Conservation (phyloP, 1,140 invertebrate genomes). For the Rhagoletis zephyria region DNA sequence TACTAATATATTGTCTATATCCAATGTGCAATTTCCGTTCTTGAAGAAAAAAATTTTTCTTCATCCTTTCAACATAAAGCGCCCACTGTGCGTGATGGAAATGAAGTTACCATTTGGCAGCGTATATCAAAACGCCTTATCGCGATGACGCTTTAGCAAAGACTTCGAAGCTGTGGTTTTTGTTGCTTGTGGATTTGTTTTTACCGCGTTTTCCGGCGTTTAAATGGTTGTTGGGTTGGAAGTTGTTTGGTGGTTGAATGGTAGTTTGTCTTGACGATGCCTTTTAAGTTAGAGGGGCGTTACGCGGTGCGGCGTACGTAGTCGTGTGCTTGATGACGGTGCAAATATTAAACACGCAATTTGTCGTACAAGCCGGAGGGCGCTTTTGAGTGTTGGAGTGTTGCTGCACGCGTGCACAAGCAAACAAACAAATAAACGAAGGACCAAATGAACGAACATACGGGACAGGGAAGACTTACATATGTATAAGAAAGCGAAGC, state of each 20-base stretch:
- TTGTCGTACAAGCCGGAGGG: slow-evolving; percentile 18
- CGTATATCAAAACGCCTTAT: slow-evolving; percentile 35
- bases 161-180: not conserved
- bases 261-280: slow-evolving; percentile 30
- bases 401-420: not conserved
- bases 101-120: not conserved
- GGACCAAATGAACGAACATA: not conserved
- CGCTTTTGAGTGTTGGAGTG: not conserved
- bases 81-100: not conserved
- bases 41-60: no score
- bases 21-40: no score
- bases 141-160: not conserved
- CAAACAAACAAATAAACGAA: not conserved
- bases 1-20: no score
- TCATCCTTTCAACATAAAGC: not conserved
- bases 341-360: slow-evolving; percentile 51
- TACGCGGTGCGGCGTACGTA: no score
- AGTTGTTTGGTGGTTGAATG: slow-evolving; percentile 24
- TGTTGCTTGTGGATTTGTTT: not conserved
- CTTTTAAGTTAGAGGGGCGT: not conserved
- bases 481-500: not conserved
- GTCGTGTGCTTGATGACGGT: slow-evolving; percentile 10
- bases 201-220: slow-evolving; percentile 29
- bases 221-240: slow-evolving; percentile 41
- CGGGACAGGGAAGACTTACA: no score